Conservation (phyloP, 1,140 invertebrate species). For the Drosophila gunungcola region DNA sequence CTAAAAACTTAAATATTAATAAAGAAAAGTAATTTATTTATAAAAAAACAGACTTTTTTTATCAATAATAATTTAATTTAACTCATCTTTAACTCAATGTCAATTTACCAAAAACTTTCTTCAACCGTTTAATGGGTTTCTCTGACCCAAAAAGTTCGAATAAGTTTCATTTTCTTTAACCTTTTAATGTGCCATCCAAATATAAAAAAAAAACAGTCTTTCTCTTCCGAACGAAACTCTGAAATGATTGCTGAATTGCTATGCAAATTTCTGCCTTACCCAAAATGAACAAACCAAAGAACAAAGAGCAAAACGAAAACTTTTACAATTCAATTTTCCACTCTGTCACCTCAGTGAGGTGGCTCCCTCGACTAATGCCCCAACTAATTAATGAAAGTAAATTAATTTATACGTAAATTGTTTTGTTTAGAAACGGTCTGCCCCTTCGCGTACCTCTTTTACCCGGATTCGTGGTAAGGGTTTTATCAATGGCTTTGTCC, state of each 20-base stretch:
- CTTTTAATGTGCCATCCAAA: conserved; percentile 44
- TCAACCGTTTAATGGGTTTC: neutral
- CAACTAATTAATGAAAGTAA: conserved; percentile 77
- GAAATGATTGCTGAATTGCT: conserved; percentile 40
- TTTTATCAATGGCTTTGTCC: conserved; percentile 65
- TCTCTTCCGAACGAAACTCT: conserved; percentile 5
- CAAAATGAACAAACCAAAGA: conserved; percentile 31
- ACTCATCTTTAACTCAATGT: too few relatives aligned
- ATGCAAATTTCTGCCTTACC: conserved; percentile 59
- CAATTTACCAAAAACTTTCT: neutral
- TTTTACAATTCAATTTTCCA: conserved; percentile 69
- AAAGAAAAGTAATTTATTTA: too few relatives aligned
- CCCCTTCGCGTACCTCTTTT: conserved; percentile 19
- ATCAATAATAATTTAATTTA: too few relatives aligned
- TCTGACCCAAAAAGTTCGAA: conserved; percentile 3
- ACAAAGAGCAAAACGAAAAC: conserved; percentile 52
- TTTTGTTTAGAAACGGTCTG: conserved; percentile 66
- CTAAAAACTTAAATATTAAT: neutral
- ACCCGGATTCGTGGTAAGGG: conserved; percentile 20
- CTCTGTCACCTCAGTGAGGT: conserved; percentile 51
- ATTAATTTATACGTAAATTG: conserved; percentile 79
- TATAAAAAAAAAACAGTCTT: conserved; percentile 17
- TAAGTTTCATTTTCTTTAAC: conserved; percentile 26
- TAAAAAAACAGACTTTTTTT: too few relatives aligned
- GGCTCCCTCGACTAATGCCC: conserved; percentile 52